phyloP scores from a whole-genome alignment of 2,113 vertebrate species.

The Hypanus sabinus region DNA sequence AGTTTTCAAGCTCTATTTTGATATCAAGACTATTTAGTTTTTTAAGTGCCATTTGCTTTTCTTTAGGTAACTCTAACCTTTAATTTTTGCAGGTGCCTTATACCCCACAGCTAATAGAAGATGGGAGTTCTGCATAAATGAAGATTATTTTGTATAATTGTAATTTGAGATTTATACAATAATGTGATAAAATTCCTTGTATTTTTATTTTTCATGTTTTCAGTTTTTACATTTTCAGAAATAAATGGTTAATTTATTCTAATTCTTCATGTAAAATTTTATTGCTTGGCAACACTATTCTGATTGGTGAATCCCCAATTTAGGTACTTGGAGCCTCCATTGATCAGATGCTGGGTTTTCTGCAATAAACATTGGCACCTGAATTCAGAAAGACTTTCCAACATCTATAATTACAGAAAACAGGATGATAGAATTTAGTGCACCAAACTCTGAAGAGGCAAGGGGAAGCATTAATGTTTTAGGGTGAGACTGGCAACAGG shows the following conservation, averaged over 20 bases:
- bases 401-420: no score
- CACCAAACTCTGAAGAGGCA: no score
- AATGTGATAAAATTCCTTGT: neutral
- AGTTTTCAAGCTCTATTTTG: neutral
- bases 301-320: no score
- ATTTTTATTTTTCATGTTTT: neutral
- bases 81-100: conserved; percentile 21
- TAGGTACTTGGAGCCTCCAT: no score
- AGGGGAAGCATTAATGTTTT: no score
- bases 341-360: no score
- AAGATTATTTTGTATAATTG: conserved; percentile 14
- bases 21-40: neutral
- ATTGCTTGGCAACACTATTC: no score
- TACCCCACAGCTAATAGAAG: neutral
- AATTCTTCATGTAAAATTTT: neutral
- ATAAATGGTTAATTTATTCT: neutral
- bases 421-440: no score
- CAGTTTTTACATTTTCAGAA: neutral
- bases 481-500: no score
- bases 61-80: neutral
- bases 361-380: no score
- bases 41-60: neutral
- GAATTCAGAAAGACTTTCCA: no score
- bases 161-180: neutral
- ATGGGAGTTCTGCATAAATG: neutral